Evolutionary conservation across 2,113 vertebrate species (phyloP), one percentile per base, ranked within the genome.

Genomic region (Hippocampus zosterae): DNA sequence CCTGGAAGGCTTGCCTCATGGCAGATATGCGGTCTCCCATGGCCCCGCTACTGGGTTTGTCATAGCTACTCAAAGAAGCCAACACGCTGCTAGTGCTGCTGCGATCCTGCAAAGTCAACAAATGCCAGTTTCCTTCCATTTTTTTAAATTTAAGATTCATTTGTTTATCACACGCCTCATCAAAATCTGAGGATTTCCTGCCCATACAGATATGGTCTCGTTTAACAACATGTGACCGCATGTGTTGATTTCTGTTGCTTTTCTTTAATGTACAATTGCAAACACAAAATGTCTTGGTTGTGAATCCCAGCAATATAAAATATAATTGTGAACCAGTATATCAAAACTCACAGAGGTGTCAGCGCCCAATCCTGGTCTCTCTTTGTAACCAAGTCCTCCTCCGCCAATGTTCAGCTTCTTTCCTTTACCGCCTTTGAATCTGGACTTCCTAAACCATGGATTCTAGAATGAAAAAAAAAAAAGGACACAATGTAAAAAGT

Each of bases 11-110:
- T 76, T 95, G 93, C 88, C 96, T 98, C 96, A 99, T 94, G 2
- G 97, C 95, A 1, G 95, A 94, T 82, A 99, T 94, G n/a, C 97
- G 93, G 84, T 99, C 97, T 72, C 97, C 97, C 97, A 99, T 98
- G 1, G 96, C 97, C 48, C 97, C 97, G 0, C 92, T 91, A 57
- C 94, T 87, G 2, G 97, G 95, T 37, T 37, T 37, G 74, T 98
- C 96, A 0, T 93, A 98, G 88, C 95, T 95, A 72, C 94, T 93
- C 75, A 94, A 67, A 37, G 83, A 83, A 48, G 85, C 80, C 69
- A 85, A 68, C n/a, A 84, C 88, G 74, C 92, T 75, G 93, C 33
- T 95, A 81, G 92, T 90, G 70, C 92, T 88, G 74, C 91, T 86
- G 72, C 94, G 94, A 12, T 97, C 97, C 96, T 98, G 78, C 25